Percentiles rank a stretch among this genome's conserved stretches.
These are phyloP conservation scores for Pantala flavescens DNA, from an alignment of 1,140 invertebrate genomes.

Conservation along the genomic window DNA sequence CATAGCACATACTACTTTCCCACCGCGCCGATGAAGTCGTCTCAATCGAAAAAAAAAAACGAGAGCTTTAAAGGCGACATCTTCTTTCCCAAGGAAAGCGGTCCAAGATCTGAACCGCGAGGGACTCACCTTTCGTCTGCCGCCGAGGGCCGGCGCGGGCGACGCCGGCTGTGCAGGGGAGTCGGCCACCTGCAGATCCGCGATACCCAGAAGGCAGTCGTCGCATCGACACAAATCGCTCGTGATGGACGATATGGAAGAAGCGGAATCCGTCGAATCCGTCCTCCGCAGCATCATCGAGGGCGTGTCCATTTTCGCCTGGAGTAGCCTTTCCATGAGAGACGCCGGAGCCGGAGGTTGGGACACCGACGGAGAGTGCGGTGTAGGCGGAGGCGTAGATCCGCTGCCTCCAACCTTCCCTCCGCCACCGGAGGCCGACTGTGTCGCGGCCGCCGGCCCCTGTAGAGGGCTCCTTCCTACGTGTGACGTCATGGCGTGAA, in stretches of 20 bases:
- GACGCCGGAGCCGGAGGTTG: slow-evolving; percentile 40
- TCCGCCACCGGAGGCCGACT: slow-evolving; percentile 18
- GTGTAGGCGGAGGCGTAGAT: slow-evolving; percentile 15
- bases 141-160: background rate
- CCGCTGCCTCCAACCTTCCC: slow-evolving; percentile 26
- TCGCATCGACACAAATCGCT: slow-evolving; percentile 70
- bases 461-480: slow-evolving; percentile 34
- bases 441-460: slow-evolving; percentile 18
- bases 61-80: no score
- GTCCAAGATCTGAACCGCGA: no score
- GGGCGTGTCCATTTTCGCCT: slow-evolving; percentile 59
- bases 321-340: slow-evolving; percentile 63
- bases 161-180: slow-evolving; percentile 34
- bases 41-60: no score
- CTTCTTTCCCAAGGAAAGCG: no score
- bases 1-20: no score
- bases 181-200: slow-evolving; percentile 52
- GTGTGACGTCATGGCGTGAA: slow-evolving; percentile 19
- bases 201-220: slow-evolving; percentile 70
- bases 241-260: slow-evolving; percentile 48
- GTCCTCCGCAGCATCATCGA: slow-evolving; percentile 46
- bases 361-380: slow-evolving; percentile 14
- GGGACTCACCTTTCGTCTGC: background rate
- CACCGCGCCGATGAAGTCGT: no score
- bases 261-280: slow-evolving; percentile 66